Base-by-base conservation (phyloP, 1,140 invertebrate species). In the Sinonovacula constricta region DNA sequence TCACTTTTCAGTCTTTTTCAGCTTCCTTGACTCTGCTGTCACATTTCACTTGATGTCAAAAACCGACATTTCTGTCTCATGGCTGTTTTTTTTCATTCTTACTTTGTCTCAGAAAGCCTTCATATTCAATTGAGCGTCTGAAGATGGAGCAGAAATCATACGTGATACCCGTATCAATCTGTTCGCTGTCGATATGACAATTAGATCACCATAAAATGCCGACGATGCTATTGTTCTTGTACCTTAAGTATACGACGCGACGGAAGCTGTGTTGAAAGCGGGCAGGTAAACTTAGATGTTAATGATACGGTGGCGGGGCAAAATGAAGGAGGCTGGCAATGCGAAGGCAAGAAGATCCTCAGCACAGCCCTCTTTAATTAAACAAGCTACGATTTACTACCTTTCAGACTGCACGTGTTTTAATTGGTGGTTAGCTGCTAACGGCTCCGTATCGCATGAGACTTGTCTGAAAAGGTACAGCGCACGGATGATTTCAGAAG, bases 351-450 rank as follows among this genome's bases (percentile, higher is more conserved):
- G 57, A 63, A 65, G 59, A 31, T 36, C 22, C 15, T 34, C 57
- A 51, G 59, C 54, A 59, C 63, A 65, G 65, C 63, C 71, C 59
- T 74, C 71, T 74, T 65, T 74, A 74, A 74, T 74, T 22, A 74
- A 53, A 24, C 39, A 22, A 36, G 31, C 59, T 65, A 74, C 63
- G 65, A 74, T 74, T 74, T 74, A 74, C 71, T 74, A 74, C 71
- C 71, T 74, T 74, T 74, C 71, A 65, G 26, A 12, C 10, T 31
- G 59, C 49, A 74, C 71, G 71, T 63, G 57, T 65, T 36, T 65
- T 74, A 74, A 74, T 74, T 74, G 71, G 30, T 39, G 33, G 49
- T 63, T 74, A 26, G 59, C 3, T 26, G 59, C 39, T 54, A 60
- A 74, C 45, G 31, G 63, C 49, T 65, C 39, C 31, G 28, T 33